Evolutionary conservation across 1,140 invertebrate genomes (phyloP), one percentile per base, ranked within the genome.

Genomic region (Sarcophaga peregrina): DNA sequence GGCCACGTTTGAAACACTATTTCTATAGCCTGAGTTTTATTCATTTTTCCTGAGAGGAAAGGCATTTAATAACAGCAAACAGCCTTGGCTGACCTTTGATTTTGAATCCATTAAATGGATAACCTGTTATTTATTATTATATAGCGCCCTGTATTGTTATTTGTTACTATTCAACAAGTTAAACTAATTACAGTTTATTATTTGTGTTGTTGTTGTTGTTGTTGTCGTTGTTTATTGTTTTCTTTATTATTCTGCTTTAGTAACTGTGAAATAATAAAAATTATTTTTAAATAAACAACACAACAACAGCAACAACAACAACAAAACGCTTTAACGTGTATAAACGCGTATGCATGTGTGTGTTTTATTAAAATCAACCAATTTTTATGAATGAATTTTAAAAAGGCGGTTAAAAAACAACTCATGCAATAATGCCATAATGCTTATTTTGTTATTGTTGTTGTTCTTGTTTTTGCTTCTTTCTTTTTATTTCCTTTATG

Each of bases 301-400:
- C 46, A 48, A 76, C 45, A 47, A 48, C 15, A 13, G 47, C 3
- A 76, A 76, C 74, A 76, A 47, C 13, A 48, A 47, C 47, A 54
- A 54, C 52, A 54, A 54, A 10, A 47, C 15, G 17, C 45, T 7
- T n/a, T n/a, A 76, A 75, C 4, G 47, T 45, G 15, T 46, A 62
- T 62, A 72, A 72, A 72, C 10, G 13, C 11, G 17, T 72, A 50
- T 76, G 46, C 9, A 76, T 76, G 46, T 76, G 20, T 25, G 15
- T 76, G 58, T 62, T 62, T n/a, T 17, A 17, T 62, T 20, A 17
- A 72, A 54, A 72, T 37, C 17, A 68, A 68, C 47, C 20, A 50
- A 78, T 50, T 78, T 76, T 78, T 78, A 78, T 78, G 75, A 78
- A 78, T 78, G 75, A 78, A 78, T 52, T 78, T 78, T 78, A 78